A percentile compares a stretch with the other conserved stretches of the same genome.
Evolutionary conservation across 2,797 vertebrate species (phyloP).

Genomic region (Nyctalus aviator): DNA sequence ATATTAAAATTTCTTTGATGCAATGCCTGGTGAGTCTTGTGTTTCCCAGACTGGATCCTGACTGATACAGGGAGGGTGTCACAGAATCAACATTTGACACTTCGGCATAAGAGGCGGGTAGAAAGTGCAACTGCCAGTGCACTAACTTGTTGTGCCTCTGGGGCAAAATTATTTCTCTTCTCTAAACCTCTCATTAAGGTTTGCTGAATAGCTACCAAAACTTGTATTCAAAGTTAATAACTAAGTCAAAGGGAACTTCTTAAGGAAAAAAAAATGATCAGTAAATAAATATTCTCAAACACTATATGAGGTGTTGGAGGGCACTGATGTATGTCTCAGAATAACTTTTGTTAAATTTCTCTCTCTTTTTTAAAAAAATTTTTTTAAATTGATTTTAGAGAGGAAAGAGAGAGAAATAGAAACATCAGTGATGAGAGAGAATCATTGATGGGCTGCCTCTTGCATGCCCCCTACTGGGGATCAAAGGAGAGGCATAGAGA

Average conservation of each 20-base stretch:
- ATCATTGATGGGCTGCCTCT: background rate
- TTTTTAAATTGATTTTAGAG: too few relatives aligned
- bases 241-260: background rate
- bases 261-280: background rate
- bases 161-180: background rate
- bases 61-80: background rate
- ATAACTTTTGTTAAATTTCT: background rate
- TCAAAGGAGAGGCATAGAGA: too few relatives aligned
- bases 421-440: background rate
- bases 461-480: background rate
- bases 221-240: background rate
- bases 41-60: background rate
- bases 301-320: background rate
- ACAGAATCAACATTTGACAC: background rate
- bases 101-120: background rate
- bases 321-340: background rate
- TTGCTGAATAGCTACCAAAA: background rate
- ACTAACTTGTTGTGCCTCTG: background rate
- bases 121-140: background rate
- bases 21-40: background rate
- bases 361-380: too few relatives aligned
- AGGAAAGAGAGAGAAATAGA: background rate
- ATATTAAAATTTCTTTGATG: background rate
- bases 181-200: background rate
- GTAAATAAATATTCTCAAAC: conserved; percentile 27